Evolutionary conservation across 2,113 vertebrate species (phyloP), one percentile per base, ranked within the genome.

Genomic region (Gymnobelideus leadbeateri): DNA sequence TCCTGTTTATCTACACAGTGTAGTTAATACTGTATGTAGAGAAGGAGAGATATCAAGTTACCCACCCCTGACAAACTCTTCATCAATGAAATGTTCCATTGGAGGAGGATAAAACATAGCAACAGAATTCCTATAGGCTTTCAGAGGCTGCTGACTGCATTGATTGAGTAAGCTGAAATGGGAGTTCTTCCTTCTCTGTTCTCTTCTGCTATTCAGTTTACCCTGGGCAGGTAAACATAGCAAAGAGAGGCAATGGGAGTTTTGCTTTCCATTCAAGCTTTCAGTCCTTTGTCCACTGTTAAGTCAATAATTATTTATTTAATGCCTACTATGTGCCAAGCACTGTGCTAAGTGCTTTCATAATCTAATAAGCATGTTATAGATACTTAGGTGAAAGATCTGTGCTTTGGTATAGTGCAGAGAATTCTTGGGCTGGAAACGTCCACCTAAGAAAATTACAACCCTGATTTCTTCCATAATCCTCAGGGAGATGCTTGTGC

Each of bases 281-380:
- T 92, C 54, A 91, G 54, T 57, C 93, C 95, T 96, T 24, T 92
- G 91, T 91, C 53, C 92, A 91, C 49, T 8, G 19, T 43, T 19
- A 43, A 43, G 19, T 84, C 25, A 90, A 90, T 50, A 26, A 43
- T 43, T 37, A 84, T 43, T 84, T 43, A 43, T 84, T 84, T 84
- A 43, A 43, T 43, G 7, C n/a, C 68, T 43, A 43, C n/a, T 21
- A 8, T 84, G 16, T 43, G n/a, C 68, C 68, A 84, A 21, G 16
- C 31, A 16, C 61, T 37, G 12, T n/a, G 26, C 61, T 77, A 19
- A 23, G 37, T n/a, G 90, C 95, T 96, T 95, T 94, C 96, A 92
- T 57, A 95, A 91, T 95, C 91, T 91, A 95, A 94, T 97, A 95
- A 95, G 91, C 90, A 94, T 91, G 25, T 92, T 95, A 95, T 92